These are phyloP conservation scores for Ophonus ardosiacus DNA, from an alignment of 2,888 invertebrate species.

Conservation along the genomic window DNA sequence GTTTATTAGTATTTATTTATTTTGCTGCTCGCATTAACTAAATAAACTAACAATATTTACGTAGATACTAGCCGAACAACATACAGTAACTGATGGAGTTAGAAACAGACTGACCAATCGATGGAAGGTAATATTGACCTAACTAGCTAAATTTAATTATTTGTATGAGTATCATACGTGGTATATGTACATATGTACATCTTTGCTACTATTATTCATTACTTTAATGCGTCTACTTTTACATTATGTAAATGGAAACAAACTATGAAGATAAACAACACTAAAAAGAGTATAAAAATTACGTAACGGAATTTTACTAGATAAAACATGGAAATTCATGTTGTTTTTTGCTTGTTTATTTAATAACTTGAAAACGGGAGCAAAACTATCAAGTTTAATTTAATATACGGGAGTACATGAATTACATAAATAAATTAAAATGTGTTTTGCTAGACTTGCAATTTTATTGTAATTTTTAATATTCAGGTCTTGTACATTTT, in stretches of 20 bases:
- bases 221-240: constrained; percentile 10
- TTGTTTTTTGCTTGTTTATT: neutral
- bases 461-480: neutral
- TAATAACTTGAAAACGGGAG: neutral
- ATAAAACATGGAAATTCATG: neutral
- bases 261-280: constrained; percentile 23
- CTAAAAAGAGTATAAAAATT: neutral
- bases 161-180: constrained; percentile 27
- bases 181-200: neutral
- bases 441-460: neutral
- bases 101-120: constrained; percentile 38
- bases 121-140: constrained; percentile 52
- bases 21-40: constrained; percentile 11
- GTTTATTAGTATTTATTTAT: constrained; percentile 1
- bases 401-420: neutral
- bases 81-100: constrained; percentile 34
- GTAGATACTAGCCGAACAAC: neutral
- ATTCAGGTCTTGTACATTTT: too few relatives aligned
- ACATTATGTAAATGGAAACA: constrained; percentile 11
- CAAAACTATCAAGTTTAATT: neutral
- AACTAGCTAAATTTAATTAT: constrained; percentile 55
- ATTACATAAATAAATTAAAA: neutral
- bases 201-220: constrained; percentile 23
- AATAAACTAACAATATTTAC: constrained; percentile 48
- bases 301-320: neutral